These are phyloP conservation scores for Acheta domesticus DNA, from an alignment of 2,888 invertebrate genomes.

Conservation along the genomic window DNA sequence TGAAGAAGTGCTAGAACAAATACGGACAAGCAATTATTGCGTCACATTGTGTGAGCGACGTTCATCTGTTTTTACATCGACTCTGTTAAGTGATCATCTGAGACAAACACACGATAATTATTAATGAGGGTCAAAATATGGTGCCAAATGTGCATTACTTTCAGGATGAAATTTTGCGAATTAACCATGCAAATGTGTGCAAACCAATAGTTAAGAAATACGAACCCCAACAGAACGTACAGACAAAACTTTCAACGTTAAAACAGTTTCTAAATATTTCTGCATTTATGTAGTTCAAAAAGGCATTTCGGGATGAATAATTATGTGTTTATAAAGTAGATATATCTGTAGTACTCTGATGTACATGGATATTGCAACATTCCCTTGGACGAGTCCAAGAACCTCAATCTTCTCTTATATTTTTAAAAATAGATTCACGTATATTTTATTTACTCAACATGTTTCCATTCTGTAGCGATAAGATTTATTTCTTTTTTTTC, in stretches of 20 bases:
- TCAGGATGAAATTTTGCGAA: no score
- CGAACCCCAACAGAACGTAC: slow-evolving; percentile 1
- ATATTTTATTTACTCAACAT: slow-evolving; percentile 18
- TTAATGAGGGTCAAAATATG: no score
- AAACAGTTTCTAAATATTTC: not conserved
- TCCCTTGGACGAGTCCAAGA: not conserved
- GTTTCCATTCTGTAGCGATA: not conserved
- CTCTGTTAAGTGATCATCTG: no score
- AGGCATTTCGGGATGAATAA: not conserved
- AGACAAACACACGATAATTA: no score
- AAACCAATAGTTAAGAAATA: not conserved
- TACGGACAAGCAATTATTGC: not conserved
- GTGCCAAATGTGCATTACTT: no score
- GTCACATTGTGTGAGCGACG: no score
- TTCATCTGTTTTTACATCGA: no score
- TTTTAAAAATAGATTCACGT: slow-evolving; percentile 12
- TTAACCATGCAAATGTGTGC: not conserved
- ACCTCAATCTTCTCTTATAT: not conserved
- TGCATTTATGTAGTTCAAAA: not conserved
- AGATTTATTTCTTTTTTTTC: not conserved
- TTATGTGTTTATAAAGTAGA: not conserved
- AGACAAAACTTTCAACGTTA: not conserved
- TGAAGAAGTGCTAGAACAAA: not conserved
- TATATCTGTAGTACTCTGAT: not conserved
- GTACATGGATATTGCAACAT: slow-evolving; percentile 5